Conservation (phyloP, 2,113 vertebrate genomes). For the Aegotheles bennettii region DNA sequence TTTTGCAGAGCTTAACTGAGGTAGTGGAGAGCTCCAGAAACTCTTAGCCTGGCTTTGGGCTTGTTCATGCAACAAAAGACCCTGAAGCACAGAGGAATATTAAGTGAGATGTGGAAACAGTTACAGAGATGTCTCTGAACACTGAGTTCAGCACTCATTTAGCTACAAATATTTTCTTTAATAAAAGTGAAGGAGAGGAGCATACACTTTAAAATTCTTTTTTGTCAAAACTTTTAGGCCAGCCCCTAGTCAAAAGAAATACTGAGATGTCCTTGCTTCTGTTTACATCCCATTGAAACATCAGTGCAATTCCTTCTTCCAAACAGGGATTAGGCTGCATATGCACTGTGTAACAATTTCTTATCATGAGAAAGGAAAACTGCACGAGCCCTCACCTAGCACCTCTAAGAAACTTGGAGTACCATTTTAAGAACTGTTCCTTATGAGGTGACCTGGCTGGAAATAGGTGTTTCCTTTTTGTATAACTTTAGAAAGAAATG, state of each 20-base stretch:
- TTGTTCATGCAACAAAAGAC: neutral
- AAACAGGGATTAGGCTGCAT: neutral
- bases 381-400: accelerated
- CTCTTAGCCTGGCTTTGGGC: neutral
- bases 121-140: neutral
- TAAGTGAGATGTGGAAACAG: neutral
- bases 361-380: neutral
- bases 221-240: neutral
- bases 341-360: neutral
- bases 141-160: neutral
- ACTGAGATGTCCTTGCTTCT: neutral
- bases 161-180: neutral
- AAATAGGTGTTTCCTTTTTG: neutral
- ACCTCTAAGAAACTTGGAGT: neutral
- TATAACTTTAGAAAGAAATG: neutral
- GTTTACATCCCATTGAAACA: neutral
- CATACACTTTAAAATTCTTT: neutral
- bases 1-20: neutral
- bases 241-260: neutral
- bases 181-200: accelerated
- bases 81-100: neutral
- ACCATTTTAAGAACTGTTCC: accelerated
- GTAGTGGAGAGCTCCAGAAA: neutral
- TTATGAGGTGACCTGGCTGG: accelerated
- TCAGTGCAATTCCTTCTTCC: neutral